Percentiles rank a stretch among this genome's conserved stretches.
Conservation (phyloP, 2,888 invertebrate species). For the Athetis lepigone region DNA sequence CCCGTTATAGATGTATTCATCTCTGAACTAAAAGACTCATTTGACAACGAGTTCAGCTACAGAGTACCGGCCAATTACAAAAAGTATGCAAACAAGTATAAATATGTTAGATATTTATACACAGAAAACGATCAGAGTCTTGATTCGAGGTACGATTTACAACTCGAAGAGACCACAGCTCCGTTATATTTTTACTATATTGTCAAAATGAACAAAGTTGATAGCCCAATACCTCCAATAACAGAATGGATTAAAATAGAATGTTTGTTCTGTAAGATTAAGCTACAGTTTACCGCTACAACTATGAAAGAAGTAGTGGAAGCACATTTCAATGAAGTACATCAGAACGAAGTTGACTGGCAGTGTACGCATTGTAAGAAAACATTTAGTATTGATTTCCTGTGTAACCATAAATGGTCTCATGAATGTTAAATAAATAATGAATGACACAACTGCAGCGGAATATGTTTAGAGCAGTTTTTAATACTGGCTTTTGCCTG, state of each 20-base stretch:
- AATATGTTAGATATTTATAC: conserved; percentile 74
- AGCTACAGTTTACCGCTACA: conserved; percentile 43
- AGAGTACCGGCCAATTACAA: conserved; percentile 57
- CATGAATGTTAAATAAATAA: conserved; percentile 67
- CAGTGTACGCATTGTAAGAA: conserved; percentile 70
- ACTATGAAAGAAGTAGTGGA: conserved; percentile 51
- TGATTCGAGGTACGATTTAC: conserved; percentile 69
- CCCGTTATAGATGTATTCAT: conserved; percentile 52
- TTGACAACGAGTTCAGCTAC: neutral
- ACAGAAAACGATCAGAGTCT: conserved; percentile 54
- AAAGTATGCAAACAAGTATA: conserved; percentile 65
- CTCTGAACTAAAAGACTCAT: conserved; percentile 55
- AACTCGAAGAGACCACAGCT: conserved; percentile 72
- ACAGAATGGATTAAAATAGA: conserved; percentile 68
- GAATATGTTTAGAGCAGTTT: too few relatives aligned
- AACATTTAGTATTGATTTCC: conserved; percentile 56
- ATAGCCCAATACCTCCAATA: neutral
- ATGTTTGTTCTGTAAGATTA: conserved; percentile 69
- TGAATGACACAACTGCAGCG: too few relatives aligned
- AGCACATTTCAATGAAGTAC: conserved; percentile 70
- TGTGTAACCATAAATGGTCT: conserved; percentile 68
- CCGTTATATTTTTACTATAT: conserved; percentile 65
- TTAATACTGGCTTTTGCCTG: too few relatives aligned
- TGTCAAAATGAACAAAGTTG: conserved; percentile 30
- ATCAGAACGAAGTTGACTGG: conserved; percentile 73